phyloP scores from a whole-genome alignment of 1,140 invertebrate species.

The Capitella teleta region DNA sequence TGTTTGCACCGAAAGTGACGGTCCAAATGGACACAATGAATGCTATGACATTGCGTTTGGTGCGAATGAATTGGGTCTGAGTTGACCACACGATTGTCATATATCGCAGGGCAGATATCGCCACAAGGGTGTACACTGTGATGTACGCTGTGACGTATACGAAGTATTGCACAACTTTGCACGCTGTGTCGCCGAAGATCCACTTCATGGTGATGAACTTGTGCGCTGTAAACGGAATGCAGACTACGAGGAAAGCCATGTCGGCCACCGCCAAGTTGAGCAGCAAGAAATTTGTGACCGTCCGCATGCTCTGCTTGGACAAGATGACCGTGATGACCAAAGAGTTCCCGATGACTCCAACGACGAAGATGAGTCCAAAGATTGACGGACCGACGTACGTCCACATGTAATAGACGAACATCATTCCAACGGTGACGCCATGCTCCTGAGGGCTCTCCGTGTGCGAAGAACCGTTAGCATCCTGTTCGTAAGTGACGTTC shows the following conservation, averaged over 20 bases:
- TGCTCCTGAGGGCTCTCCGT: too few species aligned
- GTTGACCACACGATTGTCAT: slow-evolving; percentile 9
- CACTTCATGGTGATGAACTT: slow-evolving; percentile 3
- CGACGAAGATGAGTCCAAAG: not conserved
- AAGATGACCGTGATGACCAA: slow-evolving; percentile 11
- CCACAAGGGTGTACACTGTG: slow-evolving; percentile 76
- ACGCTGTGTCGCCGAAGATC: slow-evolving; percentile 8
- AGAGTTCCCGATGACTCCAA: slow-evolving; percentile 2
- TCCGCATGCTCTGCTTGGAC: slow-evolving; percentile 1
- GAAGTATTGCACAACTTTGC: slow-evolving; percentile 10
- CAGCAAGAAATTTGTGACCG: slow-evolving; percentile 10
- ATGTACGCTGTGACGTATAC: slow-evolving; percentile 68
- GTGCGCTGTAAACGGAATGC: slow-evolving; percentile 10
- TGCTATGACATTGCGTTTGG: not conserved
- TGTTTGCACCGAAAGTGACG: slow-evolving; percentile 43
- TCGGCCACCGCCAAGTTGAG: slow-evolving; percentile 10
- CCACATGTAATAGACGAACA: slow-evolving; percentile 2
- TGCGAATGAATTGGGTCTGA: too few species aligned
- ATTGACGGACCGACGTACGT: not conserved
- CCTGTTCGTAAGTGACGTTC: too few species aligned
- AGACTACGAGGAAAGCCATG: slow-evolving; percentile 9
- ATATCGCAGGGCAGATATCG: slow-evolving; percentile 57
- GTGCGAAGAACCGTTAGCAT: too few species aligned
- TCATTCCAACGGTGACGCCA: too few species aligned
- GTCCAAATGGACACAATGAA: slow-evolving; percentile 1